Evolutionary conservation across 2,113 vertebrate species (phyloP).

Genomic region (Hippocampus mohnikei): DNA sequence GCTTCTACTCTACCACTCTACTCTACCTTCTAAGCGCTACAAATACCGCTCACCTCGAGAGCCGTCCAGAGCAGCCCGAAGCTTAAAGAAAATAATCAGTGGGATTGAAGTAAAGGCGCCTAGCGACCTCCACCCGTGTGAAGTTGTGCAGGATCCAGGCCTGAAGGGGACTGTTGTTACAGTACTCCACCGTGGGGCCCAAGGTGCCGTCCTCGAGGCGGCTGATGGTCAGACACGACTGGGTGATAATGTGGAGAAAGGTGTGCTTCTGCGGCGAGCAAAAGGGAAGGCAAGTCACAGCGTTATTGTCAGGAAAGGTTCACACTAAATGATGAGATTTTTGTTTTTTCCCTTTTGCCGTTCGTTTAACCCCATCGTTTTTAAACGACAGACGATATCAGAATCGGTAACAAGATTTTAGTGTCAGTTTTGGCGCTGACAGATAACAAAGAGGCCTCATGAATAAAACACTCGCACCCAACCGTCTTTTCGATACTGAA

Average conservation of each 20-base stretch:
- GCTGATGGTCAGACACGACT: slow-evolving; percentile 89
- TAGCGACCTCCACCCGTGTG: slow-evolving; percentile 81
- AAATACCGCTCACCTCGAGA: slow-evolving; percentile 55
- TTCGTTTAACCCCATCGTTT: not conserved
- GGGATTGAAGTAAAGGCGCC: slow-evolving; percentile 82
- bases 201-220: slow-evolving; percentile 79
- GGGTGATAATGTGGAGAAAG: slow-evolving; percentile 88
- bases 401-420: not conserved
- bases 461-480: not conserved
- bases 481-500: not conserved
- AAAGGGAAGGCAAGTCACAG: slow-evolving; percentile 43
- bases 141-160: slow-evolving; percentile 84
- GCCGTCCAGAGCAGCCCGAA: slow-evolving; percentile 16
- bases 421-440: not conserved
- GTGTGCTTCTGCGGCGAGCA: slow-evolving; percentile 80
- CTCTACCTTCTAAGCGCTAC: slow-evolving; percentile 33
- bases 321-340: not conserved
- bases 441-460: not conserved
- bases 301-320: not conserved
- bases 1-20: slow-evolving; percentile 8
- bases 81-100: slow-evolving; percentile 86
- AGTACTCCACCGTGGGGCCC: slow-evolving; percentile 84
- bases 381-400: not conserved
- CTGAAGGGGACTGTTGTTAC: slow-evolving; percentile 77
- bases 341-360: not conserved